Percentiles rank a stretch among this genome's conserved stretches.
phyloP scores from a whole-genome alignment of 2,797 vertebrate species.

The Rhadinocentrus ornatus region DNA sequence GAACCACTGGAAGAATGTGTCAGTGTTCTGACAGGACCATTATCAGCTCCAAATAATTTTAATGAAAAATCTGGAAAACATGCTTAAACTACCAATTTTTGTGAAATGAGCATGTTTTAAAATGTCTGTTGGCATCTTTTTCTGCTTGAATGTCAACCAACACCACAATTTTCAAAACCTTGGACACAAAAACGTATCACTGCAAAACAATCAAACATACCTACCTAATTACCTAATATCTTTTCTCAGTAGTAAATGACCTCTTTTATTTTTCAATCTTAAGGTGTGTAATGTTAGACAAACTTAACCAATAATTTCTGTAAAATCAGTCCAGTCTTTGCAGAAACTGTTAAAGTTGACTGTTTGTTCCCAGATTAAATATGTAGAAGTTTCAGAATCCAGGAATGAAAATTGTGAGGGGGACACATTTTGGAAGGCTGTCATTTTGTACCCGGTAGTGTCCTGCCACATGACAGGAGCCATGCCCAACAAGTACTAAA shows the following conservation, averaged over 20 bases:
- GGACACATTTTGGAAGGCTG: neutral
- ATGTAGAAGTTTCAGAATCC: neutral
- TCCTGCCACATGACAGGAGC: neutral
- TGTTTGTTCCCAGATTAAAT: too few species aligned
- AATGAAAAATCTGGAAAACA: too few species aligned
- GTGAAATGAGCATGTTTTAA: neutral
- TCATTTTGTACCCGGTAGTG: neutral
- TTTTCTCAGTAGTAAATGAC: neutral
- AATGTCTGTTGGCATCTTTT: neutral
- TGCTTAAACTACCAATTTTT: neutral
- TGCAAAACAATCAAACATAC: neutral
- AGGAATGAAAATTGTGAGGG: neutral
- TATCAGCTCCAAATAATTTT: neutral
- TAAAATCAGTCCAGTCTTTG: neutral
- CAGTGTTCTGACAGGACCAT: neutral
- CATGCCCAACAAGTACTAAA: neutral
- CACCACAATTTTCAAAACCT: neutral
- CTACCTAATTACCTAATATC: neutral
- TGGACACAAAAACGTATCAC: neutral
- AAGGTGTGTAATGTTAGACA: too few species aligned
- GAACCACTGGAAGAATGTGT: too few species aligned
- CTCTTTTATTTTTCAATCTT: neutral
- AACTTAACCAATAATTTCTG: neutral
- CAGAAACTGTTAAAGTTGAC: neutral
- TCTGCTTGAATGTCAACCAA: neutral